Evolutionary conservation across 30 jellyfish, hydroid and myxozoan genomes (phyloP).

Genomic region (Aurelia sp.): DNA sequence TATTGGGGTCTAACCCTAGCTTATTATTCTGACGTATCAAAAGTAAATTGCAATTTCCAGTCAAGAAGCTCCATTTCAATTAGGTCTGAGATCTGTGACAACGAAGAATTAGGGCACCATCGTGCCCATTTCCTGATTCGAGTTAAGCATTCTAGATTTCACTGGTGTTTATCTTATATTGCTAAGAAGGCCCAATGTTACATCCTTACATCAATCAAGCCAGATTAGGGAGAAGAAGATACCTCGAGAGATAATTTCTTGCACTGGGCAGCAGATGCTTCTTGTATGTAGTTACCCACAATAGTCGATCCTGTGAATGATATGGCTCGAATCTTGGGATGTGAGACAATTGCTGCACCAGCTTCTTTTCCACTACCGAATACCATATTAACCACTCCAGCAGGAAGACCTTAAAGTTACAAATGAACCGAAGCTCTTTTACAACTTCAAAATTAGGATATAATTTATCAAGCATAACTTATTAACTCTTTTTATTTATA

Average conservation of each 20-base stretch:
- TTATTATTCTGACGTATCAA: no score
- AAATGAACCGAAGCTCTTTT: no score
- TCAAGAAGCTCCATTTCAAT: no score
- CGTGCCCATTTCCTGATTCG: not conserved
- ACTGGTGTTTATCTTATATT: not conserved
- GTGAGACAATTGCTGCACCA: conserved; percentile 83
- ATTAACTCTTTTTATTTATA: no score
- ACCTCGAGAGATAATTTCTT: conserved; percentile 90
- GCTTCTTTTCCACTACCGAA: conserved; percentile 83
- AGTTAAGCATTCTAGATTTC: no score
- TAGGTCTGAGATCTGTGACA: no score
- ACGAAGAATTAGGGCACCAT: not conserved
- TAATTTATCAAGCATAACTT: no score
- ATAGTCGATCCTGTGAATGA: conserved; percentile 92
- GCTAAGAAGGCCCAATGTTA: not conserved
- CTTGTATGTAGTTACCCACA: conserved; percentile 84
- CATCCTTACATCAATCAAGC: not conserved
- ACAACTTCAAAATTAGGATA: no score
- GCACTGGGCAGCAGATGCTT: conserved; percentile 61
- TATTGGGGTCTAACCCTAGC: no score
- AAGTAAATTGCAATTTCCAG: no score
- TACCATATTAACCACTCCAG: conserved; percentile 90
- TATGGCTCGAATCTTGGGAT: conserved; percentile 64
- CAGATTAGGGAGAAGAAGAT: not conserved
- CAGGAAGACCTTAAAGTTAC: conserved; percentile 70